Evolutionary conservation across 2,797 vertebrate genomes (phyloP).

Genomic region (Parotocinclus haroldoi): DNA sequence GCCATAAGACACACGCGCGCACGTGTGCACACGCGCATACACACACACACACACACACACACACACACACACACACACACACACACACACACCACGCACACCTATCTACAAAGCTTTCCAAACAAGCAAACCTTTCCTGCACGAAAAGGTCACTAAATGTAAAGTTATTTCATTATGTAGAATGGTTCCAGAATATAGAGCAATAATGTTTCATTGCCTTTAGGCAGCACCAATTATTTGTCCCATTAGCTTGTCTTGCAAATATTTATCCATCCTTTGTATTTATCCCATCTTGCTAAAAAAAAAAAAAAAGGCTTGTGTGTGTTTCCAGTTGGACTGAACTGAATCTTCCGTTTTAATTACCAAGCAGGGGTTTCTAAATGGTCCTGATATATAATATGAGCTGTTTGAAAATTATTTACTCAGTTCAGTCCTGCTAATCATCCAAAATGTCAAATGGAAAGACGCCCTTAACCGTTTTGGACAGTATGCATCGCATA

Average conservation of each 20-base stretch:
- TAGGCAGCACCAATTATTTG: slow-evolving; percentile 7
- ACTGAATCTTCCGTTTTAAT: no score
- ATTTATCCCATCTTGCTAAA: neutral
- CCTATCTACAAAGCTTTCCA: slow-evolving; percentile 1
- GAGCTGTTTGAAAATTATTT: no score
- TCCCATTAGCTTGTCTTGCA: slow-evolving; percentile 4
- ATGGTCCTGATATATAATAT: no score
- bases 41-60: neutral
- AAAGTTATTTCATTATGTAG: slow-evolving; percentile 35
- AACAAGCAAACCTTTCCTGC: slow-evolving; percentile 12
- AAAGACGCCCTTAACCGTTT: slow-evolving; percentile 13
- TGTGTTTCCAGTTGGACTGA: no score
- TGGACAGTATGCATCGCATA: slow-evolving; percentile 32
- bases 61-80: neutral
- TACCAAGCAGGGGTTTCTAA: no score
- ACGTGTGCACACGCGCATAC: neutral
- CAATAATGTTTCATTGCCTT: slow-evolving; percentile 9
- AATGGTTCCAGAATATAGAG: slow-evolving; percentile 17
- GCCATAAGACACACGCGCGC: slow-evolving; percentile 7
- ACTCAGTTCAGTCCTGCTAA: no score
- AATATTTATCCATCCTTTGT: neutral
- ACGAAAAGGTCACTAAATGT: slow-evolving; percentile 32
- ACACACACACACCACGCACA: neutral
- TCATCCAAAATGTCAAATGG: slow-evolving; percentile 20
- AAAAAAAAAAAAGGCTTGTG: no score